Evolutionary conservation across 2,797 vertebrate species (phyloP).

Genomic region (Sciaenops ocellatus): DNA sequence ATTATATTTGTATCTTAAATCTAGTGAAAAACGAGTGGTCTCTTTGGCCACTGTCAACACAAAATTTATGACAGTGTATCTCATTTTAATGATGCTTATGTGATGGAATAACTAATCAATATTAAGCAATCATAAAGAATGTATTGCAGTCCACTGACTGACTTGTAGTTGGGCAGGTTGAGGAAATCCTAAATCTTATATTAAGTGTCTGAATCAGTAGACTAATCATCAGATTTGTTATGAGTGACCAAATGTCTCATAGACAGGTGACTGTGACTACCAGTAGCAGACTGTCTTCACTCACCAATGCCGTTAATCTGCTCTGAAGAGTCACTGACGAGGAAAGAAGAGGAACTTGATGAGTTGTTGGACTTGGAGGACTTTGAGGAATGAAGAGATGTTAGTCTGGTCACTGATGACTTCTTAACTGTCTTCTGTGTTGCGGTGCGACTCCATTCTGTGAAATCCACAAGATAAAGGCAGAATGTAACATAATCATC

Average conservation of each 20-base stretch:
- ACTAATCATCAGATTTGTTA: background rate
- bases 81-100: too few relatives aligned
- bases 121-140: too few relatives aligned
- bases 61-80: too few relatives aligned
- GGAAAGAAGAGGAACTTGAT: conserved; percentile 86
- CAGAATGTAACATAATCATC: too few relatives aligned
- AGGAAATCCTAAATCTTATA: background rate
- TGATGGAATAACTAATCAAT: too few relatives aligned
- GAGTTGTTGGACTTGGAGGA: conserved; percentile 86
- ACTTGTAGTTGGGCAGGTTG: background rate
- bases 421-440: conserved; percentile 89
- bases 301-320: conserved; percentile 81
- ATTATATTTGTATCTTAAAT: too few relatives aligned
- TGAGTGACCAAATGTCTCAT: background rate
- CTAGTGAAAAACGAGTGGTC: too few relatives aligned
- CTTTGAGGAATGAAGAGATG: conserved; percentile 86
- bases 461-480: background rate
- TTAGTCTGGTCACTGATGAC: conserved; percentile 84
- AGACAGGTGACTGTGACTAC: background rate
- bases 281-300: background rate
- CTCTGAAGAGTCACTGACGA: conserved; percentile 87
- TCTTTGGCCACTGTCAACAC: too few relatives aligned
- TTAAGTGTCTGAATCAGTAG: background rate
- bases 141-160: too few relatives aligned
- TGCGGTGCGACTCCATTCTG: conserved; percentile 97